Conservation (phyloP, 1,140 invertebrate species). For the Argopecten irradians region DNA sequence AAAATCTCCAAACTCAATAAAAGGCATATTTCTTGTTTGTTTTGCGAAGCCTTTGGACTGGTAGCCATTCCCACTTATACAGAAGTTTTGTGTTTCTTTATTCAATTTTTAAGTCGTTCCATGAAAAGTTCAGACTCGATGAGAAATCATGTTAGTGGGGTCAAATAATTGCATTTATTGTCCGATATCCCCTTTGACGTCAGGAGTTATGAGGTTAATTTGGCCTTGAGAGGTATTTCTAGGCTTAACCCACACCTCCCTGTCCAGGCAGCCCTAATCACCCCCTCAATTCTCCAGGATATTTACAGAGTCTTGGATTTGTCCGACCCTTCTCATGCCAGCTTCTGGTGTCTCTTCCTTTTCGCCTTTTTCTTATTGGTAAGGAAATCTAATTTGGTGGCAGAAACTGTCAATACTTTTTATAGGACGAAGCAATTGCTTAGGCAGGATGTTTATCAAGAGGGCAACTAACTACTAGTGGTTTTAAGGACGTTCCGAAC, state of each 20-base stretch:
- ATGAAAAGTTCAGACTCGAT: too few relatives aligned
- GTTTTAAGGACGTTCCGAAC: too few relatives aligned
- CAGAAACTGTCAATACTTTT: not conserved
- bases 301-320: not conserved
- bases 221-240: too few relatives aligned
- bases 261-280: not conserved
- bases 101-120: too few relatives aligned
- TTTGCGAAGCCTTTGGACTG: too few relatives aligned
- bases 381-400: conserved; percentile 26
- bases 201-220: too few relatives aligned
- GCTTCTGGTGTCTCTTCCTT: too few relatives aligned
- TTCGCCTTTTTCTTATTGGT: conserved; percentile 26
- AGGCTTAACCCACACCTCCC: not conserved
- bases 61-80: not conserved
- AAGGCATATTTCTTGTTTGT: not conserved
- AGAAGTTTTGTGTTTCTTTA: not conserved
- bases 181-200: too few relatives aligned
- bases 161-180: too few relatives aligned
- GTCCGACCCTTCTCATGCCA: not conserved
- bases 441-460: too few relatives aligned
- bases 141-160: too few relatives aligned
- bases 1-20: not conserved
- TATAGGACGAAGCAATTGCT: not conserved
- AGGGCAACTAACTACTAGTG: not conserved
- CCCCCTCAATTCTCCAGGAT: too few relatives aligned